These are phyloP conservation scores for Spatulosminthurus flaviceps DNA, from an alignment of 2,888 invertebrate genomes.

Conservation along the genomic window DNA sequence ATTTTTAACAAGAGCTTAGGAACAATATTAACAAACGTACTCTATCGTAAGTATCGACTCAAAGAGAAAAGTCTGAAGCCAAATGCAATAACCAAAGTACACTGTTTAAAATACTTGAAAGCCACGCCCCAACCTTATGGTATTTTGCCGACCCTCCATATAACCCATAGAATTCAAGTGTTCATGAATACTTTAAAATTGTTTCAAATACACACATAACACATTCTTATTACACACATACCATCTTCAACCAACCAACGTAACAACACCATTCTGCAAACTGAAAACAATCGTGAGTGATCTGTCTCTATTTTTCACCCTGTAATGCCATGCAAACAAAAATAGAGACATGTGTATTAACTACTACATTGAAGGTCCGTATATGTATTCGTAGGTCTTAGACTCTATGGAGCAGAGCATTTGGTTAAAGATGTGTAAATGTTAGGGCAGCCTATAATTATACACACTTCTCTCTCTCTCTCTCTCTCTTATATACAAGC, in stretches of 20 bases:
- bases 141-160: slow-evolving; percentile 14
- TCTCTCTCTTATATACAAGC: no score
- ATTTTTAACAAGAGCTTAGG: background rate
- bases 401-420: no score
- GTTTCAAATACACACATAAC: background rate
- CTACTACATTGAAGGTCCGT: background rate
- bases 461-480: no score
- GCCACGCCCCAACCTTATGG: slow-evolving; percentile 14
- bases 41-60: slow-evolving; percentile 5
- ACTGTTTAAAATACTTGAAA: slow-evolving; percentile 7
- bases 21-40: slow-evolving; percentile 14
- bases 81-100: slow-evolving; percentile 12
- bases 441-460: no score
- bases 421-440: no score
- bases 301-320: slow-evolving; percentile 34
- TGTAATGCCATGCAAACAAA: slow-evolving; percentile 18
- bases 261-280: slow-evolving; percentile 15
- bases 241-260: slow-evolving; percentile 2
- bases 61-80: slow-evolving; percentile 13
- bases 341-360: slow-evolving; percentile 8
- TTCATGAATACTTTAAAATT: slow-evolving; percentile 18
- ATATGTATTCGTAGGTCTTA: background rate
- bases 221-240: background rate
- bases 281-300: slow-evolving; percentile 27
- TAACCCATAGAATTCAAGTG: background rate